These are phyloP conservation scores for Phortica magna DNA, from an alignment of 2,888 invertebrate species.

Conservation along the genomic window DNA sequence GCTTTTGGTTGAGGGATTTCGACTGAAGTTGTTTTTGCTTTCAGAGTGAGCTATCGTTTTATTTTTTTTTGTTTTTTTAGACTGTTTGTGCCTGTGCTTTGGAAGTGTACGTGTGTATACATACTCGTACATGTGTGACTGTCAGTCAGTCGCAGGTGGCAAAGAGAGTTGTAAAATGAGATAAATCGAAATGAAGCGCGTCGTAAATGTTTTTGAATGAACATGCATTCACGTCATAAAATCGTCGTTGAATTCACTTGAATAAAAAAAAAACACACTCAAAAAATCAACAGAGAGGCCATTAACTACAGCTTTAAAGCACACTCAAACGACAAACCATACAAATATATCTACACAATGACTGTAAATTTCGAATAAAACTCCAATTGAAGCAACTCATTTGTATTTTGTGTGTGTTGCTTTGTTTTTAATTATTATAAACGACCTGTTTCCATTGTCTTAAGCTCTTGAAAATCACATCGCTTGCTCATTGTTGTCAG, in stretches of 20 bases:
- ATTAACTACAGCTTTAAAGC: conserved; percentile 18
- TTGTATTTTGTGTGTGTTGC: too few species aligned
- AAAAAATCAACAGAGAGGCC: neutral
- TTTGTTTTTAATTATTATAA: too few species aligned
- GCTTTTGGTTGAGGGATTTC: neutral
- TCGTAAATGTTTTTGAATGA: conserved; percentile 29
- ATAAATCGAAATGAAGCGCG: conserved; percentile 30
- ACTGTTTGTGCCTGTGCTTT: neutral
- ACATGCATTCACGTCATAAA: conserved; percentile 28
- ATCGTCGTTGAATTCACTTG: neutral
- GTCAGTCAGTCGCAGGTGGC: conserved; percentile 20
- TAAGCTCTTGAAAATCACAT: too few species aligned
- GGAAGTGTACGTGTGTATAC: neutral
- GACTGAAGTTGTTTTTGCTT: neutral
- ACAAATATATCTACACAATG: too few species aligned
- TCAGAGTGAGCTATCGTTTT: neutral
- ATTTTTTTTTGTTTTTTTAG: neutral
- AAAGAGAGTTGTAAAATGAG: conserved; percentile 33
- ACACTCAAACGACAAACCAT: neutral
- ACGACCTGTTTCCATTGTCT: too few species aligned
- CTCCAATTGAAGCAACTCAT: too few species aligned
- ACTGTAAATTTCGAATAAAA: too few species aligned
- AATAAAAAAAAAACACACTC: neutral
- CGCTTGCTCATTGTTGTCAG: too few species aligned
- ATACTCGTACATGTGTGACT: neutral